These are phyloP conservation scores for Platorchestia sp. DNA, from an alignment of 1,140 invertebrate species.

Conservation along the genomic window DNA sequence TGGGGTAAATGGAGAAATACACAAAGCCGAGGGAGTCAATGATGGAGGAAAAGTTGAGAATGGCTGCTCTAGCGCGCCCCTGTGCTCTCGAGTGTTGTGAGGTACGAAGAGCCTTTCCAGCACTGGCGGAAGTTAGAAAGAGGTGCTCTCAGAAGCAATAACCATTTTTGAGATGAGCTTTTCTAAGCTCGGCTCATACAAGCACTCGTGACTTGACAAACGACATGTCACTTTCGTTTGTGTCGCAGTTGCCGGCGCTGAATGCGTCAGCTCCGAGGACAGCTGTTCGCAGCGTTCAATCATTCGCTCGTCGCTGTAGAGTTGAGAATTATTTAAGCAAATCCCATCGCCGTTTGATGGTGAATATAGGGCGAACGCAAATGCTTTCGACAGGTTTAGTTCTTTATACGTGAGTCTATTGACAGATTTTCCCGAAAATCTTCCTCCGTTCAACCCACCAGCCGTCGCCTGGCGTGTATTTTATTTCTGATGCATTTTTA, in stretches of 20 bases:
- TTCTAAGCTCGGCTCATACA: neutral
- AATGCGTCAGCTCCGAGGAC: neutral
- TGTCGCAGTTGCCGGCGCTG: neutral
- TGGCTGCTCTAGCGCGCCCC: too few species aligned
- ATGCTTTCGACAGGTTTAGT: too few species aligned
- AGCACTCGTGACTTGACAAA: neutral
- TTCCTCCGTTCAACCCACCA: too few species aligned
- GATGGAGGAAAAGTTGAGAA: too few species aligned
- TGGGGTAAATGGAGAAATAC: too few species aligned
- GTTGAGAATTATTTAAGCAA: neutral
- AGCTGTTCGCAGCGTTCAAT: neutral
- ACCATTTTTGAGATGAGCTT: conserved; percentile 1
- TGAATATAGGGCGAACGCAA: neutral
- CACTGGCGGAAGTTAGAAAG: neutral
- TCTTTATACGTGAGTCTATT: too few species aligned
- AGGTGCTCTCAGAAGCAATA: neutral
- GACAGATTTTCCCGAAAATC: too few species aligned
- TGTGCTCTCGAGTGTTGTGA: neutral
- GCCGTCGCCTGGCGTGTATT: too few species aligned
- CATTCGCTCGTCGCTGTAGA: neutral
- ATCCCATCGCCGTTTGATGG: neutral
- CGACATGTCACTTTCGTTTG: neutral
- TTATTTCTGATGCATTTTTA: too few species aligned
- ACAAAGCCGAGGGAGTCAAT: too few species aligned
- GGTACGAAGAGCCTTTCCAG: neutral